Evolutionary conservation across 2,888 invertebrate species (phyloP).

Genomic region (Suillia variegata): DNA sequence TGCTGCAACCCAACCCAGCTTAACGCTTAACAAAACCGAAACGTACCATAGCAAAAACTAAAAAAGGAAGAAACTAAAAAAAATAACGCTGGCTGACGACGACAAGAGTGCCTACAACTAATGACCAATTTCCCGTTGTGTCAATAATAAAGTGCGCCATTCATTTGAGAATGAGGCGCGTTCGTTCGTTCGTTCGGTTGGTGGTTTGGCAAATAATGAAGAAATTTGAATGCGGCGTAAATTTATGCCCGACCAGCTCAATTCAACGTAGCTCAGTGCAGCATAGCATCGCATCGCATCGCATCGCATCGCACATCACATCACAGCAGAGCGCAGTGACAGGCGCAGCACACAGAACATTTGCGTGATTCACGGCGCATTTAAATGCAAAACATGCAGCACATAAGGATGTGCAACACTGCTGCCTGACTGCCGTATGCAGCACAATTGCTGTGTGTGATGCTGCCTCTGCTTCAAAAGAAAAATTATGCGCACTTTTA

Average conservation of each 20-base stretch:
- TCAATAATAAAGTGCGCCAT: slow-evolving; percentile 16
- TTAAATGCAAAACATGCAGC: slow-evolving; percentile 5
- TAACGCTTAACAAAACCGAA: not conserved
- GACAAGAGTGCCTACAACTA: slow-evolving; percentile 18
- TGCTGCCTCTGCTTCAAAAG: not conserved
- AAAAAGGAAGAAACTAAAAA: not conserved
- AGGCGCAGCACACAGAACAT: not conserved
- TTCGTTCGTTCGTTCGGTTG: too few species aligned
- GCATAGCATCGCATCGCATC: too few species aligned
- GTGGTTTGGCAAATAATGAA: slow-evolving; percentile 33
- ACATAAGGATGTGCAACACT: not conserved
- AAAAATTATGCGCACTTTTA: not conserved
- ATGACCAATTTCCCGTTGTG: slow-evolving; percentile 28
- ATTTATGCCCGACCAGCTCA: slow-evolving; percentile 31
- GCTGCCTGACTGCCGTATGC: not conserved
- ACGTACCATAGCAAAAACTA: not conserved
- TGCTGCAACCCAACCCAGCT: slow-evolving; percentile 1
- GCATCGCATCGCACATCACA: too few species aligned
- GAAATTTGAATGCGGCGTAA: slow-evolving; percentile 37
- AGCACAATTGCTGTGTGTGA: not conserved
- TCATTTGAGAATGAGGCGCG: too few species aligned
- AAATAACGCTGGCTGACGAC: not conserved
- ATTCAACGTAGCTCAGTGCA: too few species aligned
- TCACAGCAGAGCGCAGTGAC: not conserved
- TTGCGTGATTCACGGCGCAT: slow-evolving; percentile 1